Evolutionary conservation across 2,888 invertebrate species (phyloP), one percentile per base, ranked within the genome.

Genomic region (Eristalis tenax): DNA sequence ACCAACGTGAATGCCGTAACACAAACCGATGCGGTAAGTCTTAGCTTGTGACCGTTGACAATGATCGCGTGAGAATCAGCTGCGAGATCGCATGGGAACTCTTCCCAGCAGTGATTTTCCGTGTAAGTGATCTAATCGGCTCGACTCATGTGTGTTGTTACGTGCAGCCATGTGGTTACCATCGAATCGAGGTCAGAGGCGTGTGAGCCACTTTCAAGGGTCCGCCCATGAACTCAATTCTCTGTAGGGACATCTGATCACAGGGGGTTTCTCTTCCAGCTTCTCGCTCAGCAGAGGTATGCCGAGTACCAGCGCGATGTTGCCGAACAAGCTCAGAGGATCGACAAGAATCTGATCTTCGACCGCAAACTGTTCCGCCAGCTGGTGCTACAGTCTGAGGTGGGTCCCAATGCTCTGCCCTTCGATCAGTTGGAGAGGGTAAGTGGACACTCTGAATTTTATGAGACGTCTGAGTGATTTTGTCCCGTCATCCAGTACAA

Each of bases 341-440:
- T 97, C 22, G 96, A 96, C 4, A 93, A 94, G 66, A 94, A 95
- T 38, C 94, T 94, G 1, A 94, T 97, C 81, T 94, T 95, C 11
- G 97, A 98, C 93, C 94, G 95, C 28, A 93, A 94, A 38, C 94
- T 96, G 0, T 95, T 95, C 91, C 94, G 98, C 75, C 96, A 97
- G 91, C 93, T 98, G 57, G 94, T 95, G 89, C 94, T 96, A 88
- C 94, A 97, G 40, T 96, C 97, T 8, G 96, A 96, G 84, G 96
- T 97, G 22, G 98, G 98, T 13, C 96, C 97, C 3, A 96, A 97
- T 57, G 97, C 97, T 0, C 92, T 98, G 69, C 96, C 97, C 0
- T 95, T 97, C 11, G 97, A 97, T 90, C 96, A 97, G 90, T 93
- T 97, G 10, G 97, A 97, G 89, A 95, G 97, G 91, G 97, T 97